A percentile compares a stretch with the other conserved stretches of the same genome.
phyloP scores from a whole-genome alignment of 2,888 invertebrate species.

The Drosophila picticornis region DNA sequence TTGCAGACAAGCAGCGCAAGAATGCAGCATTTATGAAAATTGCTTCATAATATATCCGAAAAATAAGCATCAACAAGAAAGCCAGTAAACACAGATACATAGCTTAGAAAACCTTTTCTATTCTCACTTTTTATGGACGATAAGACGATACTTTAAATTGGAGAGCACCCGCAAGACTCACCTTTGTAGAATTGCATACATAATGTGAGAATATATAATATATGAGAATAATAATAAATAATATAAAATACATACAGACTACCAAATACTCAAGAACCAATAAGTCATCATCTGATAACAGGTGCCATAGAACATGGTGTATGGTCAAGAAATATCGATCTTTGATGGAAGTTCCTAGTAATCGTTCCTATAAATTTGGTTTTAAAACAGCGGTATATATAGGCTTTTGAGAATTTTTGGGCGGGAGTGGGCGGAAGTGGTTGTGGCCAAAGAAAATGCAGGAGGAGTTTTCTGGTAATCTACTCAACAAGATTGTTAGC shows the following conservation, averaged over 20 bases:
- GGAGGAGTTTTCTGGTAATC: no score
- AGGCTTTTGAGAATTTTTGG: no score
- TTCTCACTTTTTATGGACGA: neutral
- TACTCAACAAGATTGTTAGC: no score
- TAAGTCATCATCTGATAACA: neutral
- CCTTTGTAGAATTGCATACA: neutral
- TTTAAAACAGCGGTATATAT: no score
- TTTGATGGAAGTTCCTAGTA: no score
- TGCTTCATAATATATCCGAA: constrained; percentile 49
- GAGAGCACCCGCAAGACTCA: neutral
- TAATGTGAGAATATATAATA: no score
- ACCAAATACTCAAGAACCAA: neutral
- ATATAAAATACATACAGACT: neutral
- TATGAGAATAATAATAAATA: no score
- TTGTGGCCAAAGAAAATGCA: no score
- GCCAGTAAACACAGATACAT: neutral
- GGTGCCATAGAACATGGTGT: neutral
- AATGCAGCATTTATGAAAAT: constrained; percentile 39
- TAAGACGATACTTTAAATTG: neutral
- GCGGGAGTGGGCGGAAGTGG: no score
- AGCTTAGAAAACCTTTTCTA: neutral
- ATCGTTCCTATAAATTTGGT: no score
- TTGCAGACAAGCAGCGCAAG: constrained; percentile 36
- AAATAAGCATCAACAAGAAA: constrained; percentile 15
- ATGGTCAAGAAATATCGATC: neutral